phyloP scores from a whole-genome alignment of 2,888 invertebrate species.

The Aspidiotus rigidus region DNA sequence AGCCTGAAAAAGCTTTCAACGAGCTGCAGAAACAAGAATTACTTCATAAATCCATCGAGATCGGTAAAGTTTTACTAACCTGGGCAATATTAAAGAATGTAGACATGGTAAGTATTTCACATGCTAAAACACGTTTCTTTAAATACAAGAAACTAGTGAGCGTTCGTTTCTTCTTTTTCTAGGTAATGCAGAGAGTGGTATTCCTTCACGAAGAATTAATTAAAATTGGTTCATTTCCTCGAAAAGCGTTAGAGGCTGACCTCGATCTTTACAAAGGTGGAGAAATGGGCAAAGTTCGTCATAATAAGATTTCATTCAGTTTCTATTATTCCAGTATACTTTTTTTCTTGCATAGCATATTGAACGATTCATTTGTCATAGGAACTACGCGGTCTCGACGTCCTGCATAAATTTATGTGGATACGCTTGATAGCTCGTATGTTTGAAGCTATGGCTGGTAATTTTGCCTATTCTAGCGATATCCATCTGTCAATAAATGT shows the following conservation, averaged over 20 bases:
- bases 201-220: slow-evolving; percentile 97
- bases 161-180: slow-evolving; percentile 37
- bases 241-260: slow-evolving; percentile 95
- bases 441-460: slow-evolving; percentile 97
- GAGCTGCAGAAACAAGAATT: slow-evolving; percentile 85
- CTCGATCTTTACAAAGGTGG: slow-evolving; percentile 84
- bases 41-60: slow-evolving; percentile 89
- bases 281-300: slow-evolving; percentile 67
- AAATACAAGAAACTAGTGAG: no score
- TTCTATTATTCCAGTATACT: no score
- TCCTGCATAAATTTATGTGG: slow-evolving; percentile 98
- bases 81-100: slow-evolving; percentile 89
- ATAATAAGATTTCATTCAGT: neutral
- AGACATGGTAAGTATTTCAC: slow-evolving; percentile 57
- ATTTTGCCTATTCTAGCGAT: slow-evolving; percentile 93
- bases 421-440: slow-evolving; percentile 88
- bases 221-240: slow-evolving; percentile 95
- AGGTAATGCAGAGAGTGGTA: slow-evolving; percentile 93
- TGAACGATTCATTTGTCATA: slow-evolving; percentile 41
- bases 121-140: no score
- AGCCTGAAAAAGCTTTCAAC: slow-evolving; percentile 79
- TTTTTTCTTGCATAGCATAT: neutral
- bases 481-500: slow-evolving; percentile 97
- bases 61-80: slow-evolving; percentile 84
- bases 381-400: slow-evolving; percentile 85